A percentile compares a stretch with the other conserved stretches of the same genome.
phyloP scores from a whole-genome alignment of 2,797 vertebrate species.

The Lacerta bilineata region DNA sequence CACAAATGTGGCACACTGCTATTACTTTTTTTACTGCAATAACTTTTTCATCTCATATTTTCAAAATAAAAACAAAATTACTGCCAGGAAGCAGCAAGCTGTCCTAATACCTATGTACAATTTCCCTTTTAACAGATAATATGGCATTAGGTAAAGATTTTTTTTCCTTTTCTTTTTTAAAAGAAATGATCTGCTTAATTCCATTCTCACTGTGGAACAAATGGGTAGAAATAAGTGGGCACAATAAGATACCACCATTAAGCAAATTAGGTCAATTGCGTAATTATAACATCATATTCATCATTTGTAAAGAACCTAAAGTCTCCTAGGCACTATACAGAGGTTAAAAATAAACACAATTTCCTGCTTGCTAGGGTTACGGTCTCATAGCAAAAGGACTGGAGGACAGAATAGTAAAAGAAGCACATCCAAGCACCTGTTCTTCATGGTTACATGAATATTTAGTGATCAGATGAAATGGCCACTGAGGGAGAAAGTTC shows the following conservation, averaged over 20 bases:
- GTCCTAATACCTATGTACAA: neutral
- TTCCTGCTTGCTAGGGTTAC: neutral
- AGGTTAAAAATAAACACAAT: neutral
- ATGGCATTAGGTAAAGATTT: neutral
- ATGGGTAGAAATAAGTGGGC: neutral
- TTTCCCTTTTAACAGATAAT: neutral
- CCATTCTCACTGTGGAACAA: neutral
- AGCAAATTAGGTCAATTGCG: neutral
- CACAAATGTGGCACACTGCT: neutral
- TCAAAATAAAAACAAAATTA: constrained; percentile 18
- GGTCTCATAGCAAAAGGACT: neutral
- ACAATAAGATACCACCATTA: neutral
- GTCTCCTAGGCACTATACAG: neutral
- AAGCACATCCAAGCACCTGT: neutral
- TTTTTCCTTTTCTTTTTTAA: neutral
- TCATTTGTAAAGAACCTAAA: neutral
- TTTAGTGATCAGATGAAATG: neutral
- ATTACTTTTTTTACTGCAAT: neutral
- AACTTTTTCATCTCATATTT: constrained; percentile 13
- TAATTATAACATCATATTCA: neutral
- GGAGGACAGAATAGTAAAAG: neutral
- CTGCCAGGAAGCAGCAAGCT: neutral
- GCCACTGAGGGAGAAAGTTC: neutral
- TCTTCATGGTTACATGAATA: neutral
- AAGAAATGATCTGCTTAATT: neutral